These are phyloP conservation scores for Oncorhynchus kisutch DNA, from an alignment of 2,113 vertebrate genomes.

Conservation along the genomic window DNA sequence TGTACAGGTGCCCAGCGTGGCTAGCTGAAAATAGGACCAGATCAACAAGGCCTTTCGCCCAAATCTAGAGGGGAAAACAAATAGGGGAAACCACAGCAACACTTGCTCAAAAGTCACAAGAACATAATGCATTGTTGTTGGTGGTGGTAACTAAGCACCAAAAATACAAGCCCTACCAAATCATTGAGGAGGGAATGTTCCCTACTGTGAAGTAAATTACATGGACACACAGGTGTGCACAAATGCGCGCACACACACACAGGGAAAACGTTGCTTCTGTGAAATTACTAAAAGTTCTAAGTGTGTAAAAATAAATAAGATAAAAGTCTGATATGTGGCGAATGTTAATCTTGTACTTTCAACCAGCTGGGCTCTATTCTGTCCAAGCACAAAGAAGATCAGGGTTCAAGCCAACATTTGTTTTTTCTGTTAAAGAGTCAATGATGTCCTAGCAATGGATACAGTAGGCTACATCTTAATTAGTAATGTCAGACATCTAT, in stretches of 20 bases:
- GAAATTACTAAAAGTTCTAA: background rate
- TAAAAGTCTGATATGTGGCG: slow-evolving; percentile 6
- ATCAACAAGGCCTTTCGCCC: slow-evolving; percentile 78
- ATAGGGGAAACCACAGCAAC: background rate
- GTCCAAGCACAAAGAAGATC: background rate
- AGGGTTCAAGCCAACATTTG: no score
- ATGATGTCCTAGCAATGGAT: no score
- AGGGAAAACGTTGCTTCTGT: background rate
- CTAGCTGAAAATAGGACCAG: slow-evolving; percentile 84
- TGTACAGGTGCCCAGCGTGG: slow-evolving; percentile 67
- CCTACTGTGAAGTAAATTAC: background rate
- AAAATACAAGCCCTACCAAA: background rate
- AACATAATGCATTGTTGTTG: background rate
- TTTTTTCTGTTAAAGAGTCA: no score
- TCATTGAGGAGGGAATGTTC: background rate
- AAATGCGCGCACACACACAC: background rate
- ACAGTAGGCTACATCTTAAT: no score
- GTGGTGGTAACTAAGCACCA: background rate
- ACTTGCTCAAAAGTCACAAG: background rate
- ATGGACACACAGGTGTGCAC: background rate
- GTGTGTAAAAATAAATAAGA: background rate
- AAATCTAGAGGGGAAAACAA: slow-evolving; percentile 68
- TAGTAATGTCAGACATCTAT: no score
- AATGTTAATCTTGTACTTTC: slow-evolving; percentile 26
- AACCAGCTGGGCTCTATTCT: background rate